Percentiles rank a stretch among this genome's conserved stretches.
Conservation (phyloP, 1,140 invertebrate genomes). For the Popillia japonica region DNA sequence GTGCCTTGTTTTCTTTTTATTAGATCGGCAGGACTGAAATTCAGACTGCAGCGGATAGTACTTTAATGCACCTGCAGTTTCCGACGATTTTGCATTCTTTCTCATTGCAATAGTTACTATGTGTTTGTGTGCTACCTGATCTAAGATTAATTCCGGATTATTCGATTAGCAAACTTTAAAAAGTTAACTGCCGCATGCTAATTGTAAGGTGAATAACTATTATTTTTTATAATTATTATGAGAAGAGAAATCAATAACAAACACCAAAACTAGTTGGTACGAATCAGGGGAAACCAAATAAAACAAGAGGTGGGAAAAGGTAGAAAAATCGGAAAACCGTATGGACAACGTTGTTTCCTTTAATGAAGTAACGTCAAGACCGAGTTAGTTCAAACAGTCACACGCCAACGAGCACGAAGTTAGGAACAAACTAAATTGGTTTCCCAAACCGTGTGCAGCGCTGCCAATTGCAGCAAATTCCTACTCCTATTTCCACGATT, state of each 20-base stretch:
- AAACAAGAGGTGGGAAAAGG: not conserved
- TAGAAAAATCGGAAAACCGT: conserved; percentile 9
- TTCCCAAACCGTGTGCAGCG: conserved; percentile 6
- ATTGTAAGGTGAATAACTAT: no score
- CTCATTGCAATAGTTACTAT: no score
- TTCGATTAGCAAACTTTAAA: no score
- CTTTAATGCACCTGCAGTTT: not conserved
- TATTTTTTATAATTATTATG: no score
- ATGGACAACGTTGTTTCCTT: conserved; percentile 33
- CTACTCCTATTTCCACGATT: not conserved
- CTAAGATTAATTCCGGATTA: no score
- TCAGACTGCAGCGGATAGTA: not conserved
- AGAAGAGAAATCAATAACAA: no score
- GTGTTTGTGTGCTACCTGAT: no score
- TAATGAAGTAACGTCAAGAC: conserved; percentile 39
- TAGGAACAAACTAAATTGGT: conserved; percentile 38
- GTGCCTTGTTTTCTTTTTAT: not conserved
- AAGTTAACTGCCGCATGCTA: no score
- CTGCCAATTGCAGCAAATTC: conserved; percentile 30
- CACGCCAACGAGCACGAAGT: conserved; percentile 33
- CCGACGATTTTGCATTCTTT: no score
- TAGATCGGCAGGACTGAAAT: not conserved
- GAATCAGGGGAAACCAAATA: no score
- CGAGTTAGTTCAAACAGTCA: conserved; percentile 37
- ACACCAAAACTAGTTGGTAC: no score